Percentiles rank a stretch among this genome's conserved stretches.
These are phyloP conservation scores for Phasia obesa DNA, from an alignment of 2,888 invertebrate genomes.

Conservation along the genomic window DNA sequence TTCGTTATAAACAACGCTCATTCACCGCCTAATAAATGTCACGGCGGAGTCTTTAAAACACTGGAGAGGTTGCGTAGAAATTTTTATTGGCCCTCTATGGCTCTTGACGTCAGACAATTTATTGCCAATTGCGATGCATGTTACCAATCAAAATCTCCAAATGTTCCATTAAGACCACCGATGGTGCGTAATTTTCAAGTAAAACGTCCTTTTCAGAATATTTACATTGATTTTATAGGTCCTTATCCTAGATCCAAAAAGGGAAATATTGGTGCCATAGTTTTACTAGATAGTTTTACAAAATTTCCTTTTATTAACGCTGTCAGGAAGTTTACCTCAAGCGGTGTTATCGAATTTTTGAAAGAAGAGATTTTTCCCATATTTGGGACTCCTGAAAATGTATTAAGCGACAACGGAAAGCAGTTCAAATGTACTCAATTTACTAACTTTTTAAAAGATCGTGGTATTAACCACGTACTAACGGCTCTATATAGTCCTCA, in stretches of 20 bases:
- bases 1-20: background rate
- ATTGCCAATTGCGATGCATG: constrained; percentile 11
- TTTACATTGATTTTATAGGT: too few species aligned
- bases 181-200: background rate
- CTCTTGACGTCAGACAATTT: background rate
- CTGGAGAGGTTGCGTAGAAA: background rate
- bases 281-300: too few species aligned
- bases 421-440: too few species aligned
- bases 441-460: constrained; percentile 46
- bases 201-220: constrained; percentile 48
- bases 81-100: constrained; percentile 53
- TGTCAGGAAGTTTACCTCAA: constrained; percentile 29
- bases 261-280: too few species aligned
- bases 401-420: constrained; percentile 72
- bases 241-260: too few species aligned
- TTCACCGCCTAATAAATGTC: too few species aligned
- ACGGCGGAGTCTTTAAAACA: background rate
- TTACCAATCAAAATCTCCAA: constrained; percentile 23
- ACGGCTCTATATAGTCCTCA: constrained; percentile 76
- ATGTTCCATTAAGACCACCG: constrained; percentile 26
- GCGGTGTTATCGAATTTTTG: constrained; percentile 23
- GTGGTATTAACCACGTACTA: constrained; percentile 54
- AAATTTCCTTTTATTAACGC: constrained; percentile 45
- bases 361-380: constrained; percentile 68
- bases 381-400: constrained; percentile 71